phyloP scores from a whole-genome alignment of 2,113 vertebrate genomes.

The Orycteropus afer region DNA sequence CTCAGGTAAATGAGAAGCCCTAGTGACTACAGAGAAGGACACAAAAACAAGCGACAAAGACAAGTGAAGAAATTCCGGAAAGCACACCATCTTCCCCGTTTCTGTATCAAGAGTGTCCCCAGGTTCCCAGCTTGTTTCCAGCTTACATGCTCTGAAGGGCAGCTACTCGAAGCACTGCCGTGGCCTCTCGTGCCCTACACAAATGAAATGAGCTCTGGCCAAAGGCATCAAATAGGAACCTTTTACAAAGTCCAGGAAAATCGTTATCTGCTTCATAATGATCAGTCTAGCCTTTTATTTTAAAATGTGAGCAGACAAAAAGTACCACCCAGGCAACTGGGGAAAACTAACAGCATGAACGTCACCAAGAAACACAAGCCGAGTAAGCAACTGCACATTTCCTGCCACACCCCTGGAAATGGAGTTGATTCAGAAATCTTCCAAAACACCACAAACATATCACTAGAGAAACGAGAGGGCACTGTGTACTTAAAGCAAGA shows the following conservation, averaged over 20 bases:
- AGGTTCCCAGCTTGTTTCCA: background rate
- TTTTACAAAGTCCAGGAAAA: background rate
- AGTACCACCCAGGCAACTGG: background rate
- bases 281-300: background rate
- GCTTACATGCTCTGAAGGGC: background rate
- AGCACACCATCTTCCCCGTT: background rate
- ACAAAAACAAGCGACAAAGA: background rate
- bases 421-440: background rate
- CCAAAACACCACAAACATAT: background rate
- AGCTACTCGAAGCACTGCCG: too few relatives aligned
- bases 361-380: background rate
- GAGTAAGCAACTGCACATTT: background rate
- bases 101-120: background rate
- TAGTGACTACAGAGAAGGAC: accelerated
- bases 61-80: background rate
- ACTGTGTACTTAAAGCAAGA: background rate
- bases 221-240: background rate
- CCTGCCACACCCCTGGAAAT: background rate
- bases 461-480: background rate
- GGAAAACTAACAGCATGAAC: background rate
- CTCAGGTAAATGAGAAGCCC: background rate
- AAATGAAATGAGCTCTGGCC: background rate
- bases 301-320: background rate
- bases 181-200: too few relatives aligned
- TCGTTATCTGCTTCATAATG: background rate